Conservation (phyloP, 2,113 vertebrate genomes). For the Butorides virescens region DNA sequence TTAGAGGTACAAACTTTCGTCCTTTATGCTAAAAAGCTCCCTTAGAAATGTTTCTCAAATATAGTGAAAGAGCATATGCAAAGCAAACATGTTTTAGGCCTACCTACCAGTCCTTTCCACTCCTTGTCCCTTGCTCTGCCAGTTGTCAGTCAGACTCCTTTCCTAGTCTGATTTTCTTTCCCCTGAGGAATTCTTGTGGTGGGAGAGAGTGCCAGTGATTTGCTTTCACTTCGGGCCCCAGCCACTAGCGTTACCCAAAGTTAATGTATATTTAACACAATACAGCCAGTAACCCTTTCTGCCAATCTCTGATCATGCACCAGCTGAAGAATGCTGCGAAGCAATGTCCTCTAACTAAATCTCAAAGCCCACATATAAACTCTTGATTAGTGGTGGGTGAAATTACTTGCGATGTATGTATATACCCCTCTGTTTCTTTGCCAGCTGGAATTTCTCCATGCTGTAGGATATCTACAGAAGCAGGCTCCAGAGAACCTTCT, state of each 20-base stretch:
- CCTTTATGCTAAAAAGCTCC: not conserved
- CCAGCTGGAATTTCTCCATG: constrained; percentile 33
- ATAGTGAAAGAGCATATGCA: not conserved
- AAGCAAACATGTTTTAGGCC: not conserved
- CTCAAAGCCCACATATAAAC: not conserved
- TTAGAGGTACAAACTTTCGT: not conserved
- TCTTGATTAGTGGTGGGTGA: constrained; percentile 19
- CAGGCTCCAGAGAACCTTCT: constrained; percentile 27
- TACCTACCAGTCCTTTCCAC: not conserved
- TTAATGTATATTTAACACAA: not conserved
- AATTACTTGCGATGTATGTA: not conserved
- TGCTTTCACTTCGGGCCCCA: not conserved
- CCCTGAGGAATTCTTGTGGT: not conserved
- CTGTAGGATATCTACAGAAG: constrained; percentile 2
- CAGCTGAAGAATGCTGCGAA: not conserved
- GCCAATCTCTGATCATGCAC: not conserved
- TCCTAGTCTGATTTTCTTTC: not conserved
- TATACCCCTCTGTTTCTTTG: not conserved
- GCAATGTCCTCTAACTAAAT: not conserved
- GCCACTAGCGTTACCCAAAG: constrained; percentile 5
- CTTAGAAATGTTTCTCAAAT: not conserved
- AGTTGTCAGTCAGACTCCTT: not conserved
- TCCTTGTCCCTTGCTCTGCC: not conserved
- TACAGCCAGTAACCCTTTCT: not conserved
- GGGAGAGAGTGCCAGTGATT: constrained; percentile 12